Evolutionary conservation across 2,888 invertebrate species (phyloP).

Genomic region (Fragum whitleyi): DNA sequence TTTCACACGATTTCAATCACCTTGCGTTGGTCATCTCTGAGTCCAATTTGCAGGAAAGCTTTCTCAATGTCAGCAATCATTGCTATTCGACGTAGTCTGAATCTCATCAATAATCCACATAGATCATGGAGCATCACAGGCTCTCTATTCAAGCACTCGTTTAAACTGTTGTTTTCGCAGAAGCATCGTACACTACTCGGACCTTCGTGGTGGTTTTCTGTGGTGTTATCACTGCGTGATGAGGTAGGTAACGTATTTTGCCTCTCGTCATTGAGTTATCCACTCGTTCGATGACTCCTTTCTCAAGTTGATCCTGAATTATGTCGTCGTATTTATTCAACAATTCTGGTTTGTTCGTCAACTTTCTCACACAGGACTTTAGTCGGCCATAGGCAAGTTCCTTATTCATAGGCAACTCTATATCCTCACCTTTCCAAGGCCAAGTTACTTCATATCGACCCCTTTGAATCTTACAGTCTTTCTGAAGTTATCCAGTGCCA

Average conservation of each 20-base stretch:
- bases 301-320: slow-evolving; percentile 32
- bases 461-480: slow-evolving; percentile 10
- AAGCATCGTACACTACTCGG: slow-evolving; percentile 32
- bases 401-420: slow-evolving; percentile 27
- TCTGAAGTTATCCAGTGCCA: background rate
- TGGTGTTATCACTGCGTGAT: slow-evolving; percentile 32
- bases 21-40: slow-evolving; percentile 10
- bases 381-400: slow-evolving; percentile 32
- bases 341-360: slow-evolving; percentile 27
- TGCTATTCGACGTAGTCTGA: slow-evolving; percentile 19
- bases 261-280: background rate
- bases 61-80: slow-evolving; percentile 19
- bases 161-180: slow-evolving; percentile 40
- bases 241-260: slow-evolving; percentile 23
- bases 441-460: slow-evolving; percentile 34
- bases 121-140: slow-evolving; percentile 41
- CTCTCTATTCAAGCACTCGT: slow-evolving; percentile 26
- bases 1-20: slow-evolving; percentile 31
- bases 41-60: slow-evolving; percentile 21
- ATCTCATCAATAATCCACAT: slow-evolving; percentile 31
- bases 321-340: slow-evolving; percentile 26
- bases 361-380: slow-evolving; percentile 11
- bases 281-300: slow-evolving; percentile 44
- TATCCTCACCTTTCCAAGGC: slow-evolving; percentile 36
- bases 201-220: slow-evolving; percentile 26